A percentile compares a stretch with the other conserved stretches of the same genome.
Conservation (phyloP, 1,140 invertebrate species). For the Macrobrachium rosenbergii region DNA sequence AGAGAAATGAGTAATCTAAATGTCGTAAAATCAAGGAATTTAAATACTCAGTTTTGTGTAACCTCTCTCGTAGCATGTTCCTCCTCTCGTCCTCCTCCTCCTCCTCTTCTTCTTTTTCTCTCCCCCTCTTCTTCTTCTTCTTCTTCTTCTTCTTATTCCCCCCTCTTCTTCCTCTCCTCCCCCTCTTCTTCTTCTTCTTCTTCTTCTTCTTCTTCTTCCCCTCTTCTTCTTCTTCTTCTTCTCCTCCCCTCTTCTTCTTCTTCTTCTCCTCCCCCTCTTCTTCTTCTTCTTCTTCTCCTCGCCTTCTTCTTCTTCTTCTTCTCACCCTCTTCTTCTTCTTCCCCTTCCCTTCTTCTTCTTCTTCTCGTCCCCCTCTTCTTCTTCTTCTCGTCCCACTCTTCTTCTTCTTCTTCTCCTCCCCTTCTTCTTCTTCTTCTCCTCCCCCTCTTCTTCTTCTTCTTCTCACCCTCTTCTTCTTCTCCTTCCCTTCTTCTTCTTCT, state of each 20-base stretch:
- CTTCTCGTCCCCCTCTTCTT: background rate
- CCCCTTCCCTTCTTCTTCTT: background rate
- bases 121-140: background rate
- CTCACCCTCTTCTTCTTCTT: background rate
- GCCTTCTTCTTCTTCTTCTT: constrained; percentile 1
- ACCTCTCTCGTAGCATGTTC: background rate
- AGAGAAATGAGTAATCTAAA: too few species aligned
- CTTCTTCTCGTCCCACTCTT: background rate
- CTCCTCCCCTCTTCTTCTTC: constrained; percentile 11
- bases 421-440: background rate
- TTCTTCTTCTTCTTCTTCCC: background rate
- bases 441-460: background rate
- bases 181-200: background rate
- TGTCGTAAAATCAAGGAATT: too few species aligned
- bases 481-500: background rate
- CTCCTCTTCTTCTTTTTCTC: background rate
- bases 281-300: background rate
- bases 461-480: background rate
- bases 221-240: background rate
- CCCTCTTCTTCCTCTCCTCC: background rate
- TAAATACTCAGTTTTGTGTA: background rate
- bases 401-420: background rate
- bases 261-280: background rate
- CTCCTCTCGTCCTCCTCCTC: background rate
- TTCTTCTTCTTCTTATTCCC: background rate